Evolutionary conservation across 2,888 invertebrate genomes (phyloP).

Genomic region (Dioctria linearis): DNA sequence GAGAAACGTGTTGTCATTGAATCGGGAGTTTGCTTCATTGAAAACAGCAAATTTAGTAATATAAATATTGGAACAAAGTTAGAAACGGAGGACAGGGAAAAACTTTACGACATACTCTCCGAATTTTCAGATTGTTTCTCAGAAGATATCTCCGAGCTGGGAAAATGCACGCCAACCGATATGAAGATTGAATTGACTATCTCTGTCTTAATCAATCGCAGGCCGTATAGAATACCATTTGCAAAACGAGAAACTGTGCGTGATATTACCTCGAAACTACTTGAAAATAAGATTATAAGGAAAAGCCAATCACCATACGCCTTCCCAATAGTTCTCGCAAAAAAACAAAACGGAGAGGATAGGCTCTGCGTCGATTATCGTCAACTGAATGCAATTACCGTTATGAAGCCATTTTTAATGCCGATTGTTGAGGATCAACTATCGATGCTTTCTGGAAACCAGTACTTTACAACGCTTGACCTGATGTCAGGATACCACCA

Average conservation of each 20-base stretch:
- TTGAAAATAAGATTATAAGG: background rate
- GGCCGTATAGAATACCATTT: background rate
- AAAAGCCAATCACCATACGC: background rate
- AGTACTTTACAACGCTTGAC: constrained; percentile 6
- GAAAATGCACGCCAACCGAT: background rate
- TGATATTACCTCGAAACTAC: background rate
- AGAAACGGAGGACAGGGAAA: no score
- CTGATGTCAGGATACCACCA: constrained; percentile 17
- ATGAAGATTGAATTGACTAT: background rate
- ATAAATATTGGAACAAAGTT: no score
- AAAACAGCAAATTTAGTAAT: no score
- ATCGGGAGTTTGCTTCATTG: background rate
- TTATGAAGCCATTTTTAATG: background rate
- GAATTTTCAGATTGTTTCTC: background rate
- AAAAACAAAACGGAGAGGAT: background rate
- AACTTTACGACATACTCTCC: background rate
- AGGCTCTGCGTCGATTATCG: constrained; percentile 17
- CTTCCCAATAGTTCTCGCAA: background rate
- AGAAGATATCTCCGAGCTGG: background rate
- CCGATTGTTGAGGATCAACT: constrained; percentile 4
- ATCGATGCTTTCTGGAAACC: background rate
- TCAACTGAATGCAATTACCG: background rate
- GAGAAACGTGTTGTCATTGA: background rate
- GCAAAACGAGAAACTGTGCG: background rate
- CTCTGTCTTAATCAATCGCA: background rate